Evolutionary conservation across 1,140 invertebrate genomes (phyloP), one percentile per base, ranked within the genome.

Genomic region (Tribolium madens): DNA sequence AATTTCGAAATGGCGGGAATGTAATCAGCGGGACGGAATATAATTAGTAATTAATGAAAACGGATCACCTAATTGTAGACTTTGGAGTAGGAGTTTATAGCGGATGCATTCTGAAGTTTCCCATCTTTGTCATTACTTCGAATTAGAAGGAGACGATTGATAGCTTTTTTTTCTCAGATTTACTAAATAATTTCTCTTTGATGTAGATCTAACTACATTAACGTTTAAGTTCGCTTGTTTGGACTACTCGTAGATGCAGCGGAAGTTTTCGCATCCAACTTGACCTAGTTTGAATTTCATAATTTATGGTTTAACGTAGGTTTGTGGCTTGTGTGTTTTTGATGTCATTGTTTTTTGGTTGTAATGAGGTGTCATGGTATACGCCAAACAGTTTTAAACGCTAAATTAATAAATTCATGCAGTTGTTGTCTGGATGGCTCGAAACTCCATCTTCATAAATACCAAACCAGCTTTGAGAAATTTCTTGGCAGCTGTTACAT

Each of bases 401-500:
- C 57, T 64, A 64, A 64, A 64, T 64, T 64, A 64, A 64, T 64
- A 64, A 64, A 64, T 31, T 26, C 57, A 33, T 64, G 57, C 57
- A 64, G 57, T 64, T 64, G 57, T 64, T 42, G 57, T 64, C 57
- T 64, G n/a, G n/a, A 26, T 42, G 26, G 5, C 26, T 64, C 1
- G 6, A 21, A 57, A 12, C 57, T 60, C 18, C 9, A n/a, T 26
- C 15, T 64, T 64, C 57, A 33, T 33, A 64, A 64, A 64, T 64
- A 64, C 21, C n/a, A n/a, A 64, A 64, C 57, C 3, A 21, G 57
- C 57, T 64, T 33, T 64, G 57, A 64, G 57, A 64, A 36, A 64
- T 64, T 64, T 21, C 57, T 18, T 64, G 57, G 57, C 57, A 64
- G 57, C 26, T 64, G 57, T 26, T 14, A 64, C 10, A n/a, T 64